These are phyloP conservation scores for Clunio marinus DNA, from an alignment of 2,888 invertebrate species.

Conservation along the genomic window DNA sequence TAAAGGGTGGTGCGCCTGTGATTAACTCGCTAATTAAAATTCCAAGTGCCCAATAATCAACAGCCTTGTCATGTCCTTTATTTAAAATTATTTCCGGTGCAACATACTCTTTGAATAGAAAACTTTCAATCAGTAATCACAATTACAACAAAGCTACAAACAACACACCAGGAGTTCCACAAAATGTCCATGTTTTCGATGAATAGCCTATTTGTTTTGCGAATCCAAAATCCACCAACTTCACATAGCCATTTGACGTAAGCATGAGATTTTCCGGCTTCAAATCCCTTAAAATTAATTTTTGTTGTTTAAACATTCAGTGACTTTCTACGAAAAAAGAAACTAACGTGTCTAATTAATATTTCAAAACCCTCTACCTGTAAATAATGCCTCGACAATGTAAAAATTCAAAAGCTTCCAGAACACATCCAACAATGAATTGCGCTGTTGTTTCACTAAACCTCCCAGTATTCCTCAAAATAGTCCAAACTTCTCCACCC, in stretches of 20 bases:
- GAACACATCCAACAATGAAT: slow-evolving; percentile 87
- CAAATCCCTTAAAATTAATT: slow-evolving; percentile 60
- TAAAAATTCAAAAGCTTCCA: slow-evolving; percentile 88
- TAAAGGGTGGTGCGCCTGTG: slow-evolving; percentile 85
- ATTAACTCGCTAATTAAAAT: slow-evolving; percentile 83
- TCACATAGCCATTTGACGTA: slow-evolving; percentile 78
- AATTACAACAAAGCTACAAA: too few species aligned
- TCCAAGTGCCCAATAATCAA: slow-evolving; percentile 90
- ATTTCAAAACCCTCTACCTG: slow-evolving; percentile 66
- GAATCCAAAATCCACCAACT: slow-evolving; percentile 92
- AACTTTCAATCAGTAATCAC: not conserved
- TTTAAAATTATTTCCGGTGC: slow-evolving; percentile 89
- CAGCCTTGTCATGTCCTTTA: slow-evolving; percentile 69
- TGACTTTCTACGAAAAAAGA: not conserved
- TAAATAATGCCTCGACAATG: slow-evolving; percentile 81
- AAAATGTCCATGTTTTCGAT: slow-evolving; percentile 90
- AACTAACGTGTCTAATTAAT: not conserved
- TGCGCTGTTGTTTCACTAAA: slow-evolving; percentile 80
- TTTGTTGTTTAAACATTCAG: slow-evolving; percentile 42
- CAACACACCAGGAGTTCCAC: slow-evolving; percentile 74
- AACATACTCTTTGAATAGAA: slow-evolving; percentile 64
- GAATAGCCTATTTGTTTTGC: slow-evolving; percentile 78
- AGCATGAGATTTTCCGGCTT: slow-evolving; percentile 93
- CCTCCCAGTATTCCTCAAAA: slow-evolving; percentile 75
- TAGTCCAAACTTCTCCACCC: slow-evolving; percentile 93